A percentile compares a stretch with the other conserved stretches of the same genome.
Conservation (phyloP, 2,888 invertebrate species). For the Fabriciana adippe region DNA sequence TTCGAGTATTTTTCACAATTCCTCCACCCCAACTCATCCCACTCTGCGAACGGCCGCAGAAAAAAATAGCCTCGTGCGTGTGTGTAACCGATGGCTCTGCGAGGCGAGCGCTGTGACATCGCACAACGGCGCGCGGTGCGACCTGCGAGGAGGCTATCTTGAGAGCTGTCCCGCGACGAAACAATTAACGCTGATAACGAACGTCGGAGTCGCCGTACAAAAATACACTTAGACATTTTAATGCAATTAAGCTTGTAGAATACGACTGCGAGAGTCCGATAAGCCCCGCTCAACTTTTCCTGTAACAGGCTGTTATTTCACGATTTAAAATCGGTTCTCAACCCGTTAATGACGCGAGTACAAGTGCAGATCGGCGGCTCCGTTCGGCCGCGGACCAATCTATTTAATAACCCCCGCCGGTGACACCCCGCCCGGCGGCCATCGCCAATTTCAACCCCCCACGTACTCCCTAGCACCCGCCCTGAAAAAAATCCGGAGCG, state of each 20-base stretch:
- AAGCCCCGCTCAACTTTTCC: constrained; percentile 80
- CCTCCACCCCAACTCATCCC: constrained; percentile 65
- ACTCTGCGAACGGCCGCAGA: constrained; percentile 65
- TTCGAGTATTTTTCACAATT: constrained; percentile 84
- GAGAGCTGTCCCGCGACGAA: constrained; percentile 31
- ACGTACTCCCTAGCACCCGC: constrained; percentile 76
- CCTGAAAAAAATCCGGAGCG: constrained; percentile 83
- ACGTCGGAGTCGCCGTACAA: constrained; percentile 40
- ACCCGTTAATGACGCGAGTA: constrained; percentile 82
- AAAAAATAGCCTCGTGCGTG: constrained; percentile 65
- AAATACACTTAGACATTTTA: constrained; percentile 57
- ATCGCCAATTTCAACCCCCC: constrained; percentile 80
- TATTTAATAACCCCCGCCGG: constrained; percentile 83
- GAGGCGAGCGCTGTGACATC: constrained; percentile 45
- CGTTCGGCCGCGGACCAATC: constrained; percentile 83
- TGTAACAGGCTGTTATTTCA: constrained; percentile 82
- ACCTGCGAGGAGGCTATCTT: constrained; percentile 37
- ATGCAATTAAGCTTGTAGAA: constrained; percentile 76
- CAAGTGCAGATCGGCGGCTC: constrained; percentile 82
- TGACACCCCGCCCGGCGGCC: constrained; percentile 82
- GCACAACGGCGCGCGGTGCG: constrained; percentile 38
- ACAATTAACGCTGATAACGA: constrained; percentile 44
- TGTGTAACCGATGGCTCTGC: constrained; percentile 54
- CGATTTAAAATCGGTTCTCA: constrained; percentile 82
- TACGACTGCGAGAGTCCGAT: constrained; percentile 67